These are phyloP conservation scores for Dendrocincla fuliginosa DNA, from an alignment of 2,797 vertebrate species.

Conservation along the genomic window DNA sequence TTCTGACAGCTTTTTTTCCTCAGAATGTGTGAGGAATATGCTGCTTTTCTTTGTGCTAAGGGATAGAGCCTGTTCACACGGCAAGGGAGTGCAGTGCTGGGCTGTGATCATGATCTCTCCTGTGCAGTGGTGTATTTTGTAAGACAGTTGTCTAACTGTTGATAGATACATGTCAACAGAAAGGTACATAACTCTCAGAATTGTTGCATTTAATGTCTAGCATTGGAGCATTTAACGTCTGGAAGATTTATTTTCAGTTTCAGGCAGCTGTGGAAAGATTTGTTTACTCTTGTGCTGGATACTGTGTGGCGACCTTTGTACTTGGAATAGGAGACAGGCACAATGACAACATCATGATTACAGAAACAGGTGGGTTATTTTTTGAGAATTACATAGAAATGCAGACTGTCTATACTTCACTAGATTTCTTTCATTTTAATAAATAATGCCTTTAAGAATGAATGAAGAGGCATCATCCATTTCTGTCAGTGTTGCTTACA, in stretches of 20 bases:
- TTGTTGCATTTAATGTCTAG: not conserved
- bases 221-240: not conserved
- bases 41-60: not conserved
- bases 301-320: conserved; percentile 97
- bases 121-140: not conserved
- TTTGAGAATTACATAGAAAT: not conserved
- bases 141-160: not conserved
- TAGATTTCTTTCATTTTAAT: not conserved
- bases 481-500: not conserved
- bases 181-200: not conserved
- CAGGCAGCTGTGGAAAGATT: conserved; percentile 95
- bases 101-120: not conserved
- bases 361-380: conserved; percentile 87
- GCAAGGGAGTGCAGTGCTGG: not conserved
- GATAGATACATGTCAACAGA: not conserved
- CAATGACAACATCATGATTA: conserved; percentile 99
- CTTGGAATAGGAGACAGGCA: conserved; percentile 97
- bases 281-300: conserved; percentile 94
- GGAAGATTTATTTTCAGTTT: conserved; percentile 78
- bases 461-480: not conserved
- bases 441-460: not conserved
- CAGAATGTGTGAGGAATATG: not conserved
- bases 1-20: not conserved
- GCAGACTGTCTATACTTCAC: not conserved
- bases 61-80: not conserved